Base-by-base conservation (phyloP, 2,797 vertebrate species). In the Podarcis siculus region DNA sequence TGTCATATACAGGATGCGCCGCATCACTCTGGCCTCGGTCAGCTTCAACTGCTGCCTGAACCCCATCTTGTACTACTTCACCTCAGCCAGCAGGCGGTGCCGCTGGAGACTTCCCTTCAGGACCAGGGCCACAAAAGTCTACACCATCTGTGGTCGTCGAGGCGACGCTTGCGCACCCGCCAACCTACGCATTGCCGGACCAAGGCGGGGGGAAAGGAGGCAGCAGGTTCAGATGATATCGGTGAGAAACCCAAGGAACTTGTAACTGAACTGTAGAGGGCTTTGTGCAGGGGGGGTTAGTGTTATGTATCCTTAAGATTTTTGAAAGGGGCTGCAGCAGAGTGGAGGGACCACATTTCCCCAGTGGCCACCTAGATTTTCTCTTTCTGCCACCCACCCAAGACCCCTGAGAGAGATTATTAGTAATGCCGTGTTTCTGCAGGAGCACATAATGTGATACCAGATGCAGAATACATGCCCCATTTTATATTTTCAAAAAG, bases 41-140 rank as follows among this genome's bases (percentile, higher is more conserved):
- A 97, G 96, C 87, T 76, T 98, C 78, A 98, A 98, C 95, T 97
- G 97, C 4, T 97, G 98, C 92, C 93, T 98, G 42, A 98, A 98
- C 94, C 98, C 98, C 0, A 1, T 98, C 77, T 90, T 98, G 5
- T 98, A 97, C 93, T 97, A 95, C n/a, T 95, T 97, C 92, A 96
- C 95, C 90, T 97, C 96, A 10, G 95, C 91, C 80, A 93, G 96
- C 96, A 97, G 92, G 92, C 91, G 35, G 0, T 97, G 97, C 95
- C 91, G 3, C 78, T 73, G 89, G 82, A 82, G 90, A 89, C 32
- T 92, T 83, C 93, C 64, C 85, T 85, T 95, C 85, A 94, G 94
- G 25, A 90, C 61, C 2, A 93, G 93, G 86, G 84, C 87, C 0
- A 88, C 87, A 9, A 91, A 73, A 0, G 92, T 98, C 27, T 98